Conservation (phyloP, 1,140 invertebrate genomes). For the Drosophila kanapiae region DNA sequence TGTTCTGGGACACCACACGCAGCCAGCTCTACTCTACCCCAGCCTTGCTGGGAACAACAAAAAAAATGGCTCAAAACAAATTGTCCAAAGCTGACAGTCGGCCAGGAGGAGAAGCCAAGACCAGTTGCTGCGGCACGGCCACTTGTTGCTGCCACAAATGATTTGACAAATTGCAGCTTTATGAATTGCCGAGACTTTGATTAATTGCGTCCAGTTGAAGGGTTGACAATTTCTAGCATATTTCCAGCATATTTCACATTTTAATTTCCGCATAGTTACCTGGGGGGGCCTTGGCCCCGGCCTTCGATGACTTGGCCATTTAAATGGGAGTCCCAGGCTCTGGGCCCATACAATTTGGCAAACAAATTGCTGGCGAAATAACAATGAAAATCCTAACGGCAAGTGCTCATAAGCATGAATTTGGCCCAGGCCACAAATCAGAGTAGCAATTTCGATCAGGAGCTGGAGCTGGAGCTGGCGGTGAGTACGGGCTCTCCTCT, state of each 20-base stretch:
- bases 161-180: slow-evolving; percentile 83
- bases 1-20: slow-evolving; percentile 61
- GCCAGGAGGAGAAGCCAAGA: slow-evolving; percentile 30
- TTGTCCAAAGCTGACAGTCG: slow-evolving; percentile 81
- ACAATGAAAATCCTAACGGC: slow-evolving; percentile 75
- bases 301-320: slow-evolving; percentile 37
- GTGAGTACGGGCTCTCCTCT: slow-evolving; percentile 16
- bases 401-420: slow-evolving; percentile 61
- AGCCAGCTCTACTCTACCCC: slow-evolving; percentile 11
- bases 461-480: neutral
- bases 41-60: neutral
- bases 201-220: slow-evolving; percentile 74
- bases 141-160: slow-evolving; percentile 58
- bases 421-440: slow-evolving; percentile 58
- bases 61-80: slow-evolving; percentile 81
- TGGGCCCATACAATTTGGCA: slow-evolving; percentile 46
- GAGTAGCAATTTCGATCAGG: slow-evolving; percentile 62
- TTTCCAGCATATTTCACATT: slow-evolving; percentile 58
- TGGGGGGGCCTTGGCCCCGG: slow-evolving; percentile 3
- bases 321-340: slow-evolving; percentile 18
- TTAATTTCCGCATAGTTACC: slow-evolving; percentile 62
- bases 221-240: slow-evolving; percentile 71
- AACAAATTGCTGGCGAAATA: slow-evolving; percentile 47
- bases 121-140: slow-evolving; percentile 31
- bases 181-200: slow-evolving; percentile 68